phyloP scores from a whole-genome alignment of 2,113 vertebrate species.

The Upupa epops region DNA sequence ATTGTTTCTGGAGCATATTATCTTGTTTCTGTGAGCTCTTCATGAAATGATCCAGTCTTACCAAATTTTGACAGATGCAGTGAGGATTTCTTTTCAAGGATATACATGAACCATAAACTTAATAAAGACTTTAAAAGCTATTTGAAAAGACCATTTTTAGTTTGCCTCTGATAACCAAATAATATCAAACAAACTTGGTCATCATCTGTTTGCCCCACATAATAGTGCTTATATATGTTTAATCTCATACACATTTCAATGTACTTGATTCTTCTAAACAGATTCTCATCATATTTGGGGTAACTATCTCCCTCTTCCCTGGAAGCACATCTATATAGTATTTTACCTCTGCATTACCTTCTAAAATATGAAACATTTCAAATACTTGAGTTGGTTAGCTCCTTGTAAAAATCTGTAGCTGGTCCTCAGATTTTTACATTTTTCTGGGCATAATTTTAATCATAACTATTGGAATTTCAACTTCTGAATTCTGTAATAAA shows the following conservation, averaged over 20 bases:
- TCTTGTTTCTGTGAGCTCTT: conserved; percentile 88
- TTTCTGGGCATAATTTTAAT: background rate
- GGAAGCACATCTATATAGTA: background rate
- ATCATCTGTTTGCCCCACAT: background rate
- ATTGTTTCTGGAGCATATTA: conserved; percentile 92
- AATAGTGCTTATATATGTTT: background rate
- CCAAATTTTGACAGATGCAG: conserved; percentile 75
- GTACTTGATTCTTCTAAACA: background rate
- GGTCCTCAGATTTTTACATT: background rate
- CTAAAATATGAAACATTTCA: background rate
- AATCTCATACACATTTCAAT: background rate
- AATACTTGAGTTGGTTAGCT: background rate
- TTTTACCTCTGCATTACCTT: background rate
- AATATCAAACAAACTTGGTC: background rate
- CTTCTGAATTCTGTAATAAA: background rate
- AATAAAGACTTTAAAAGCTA: conserved; percentile 27
- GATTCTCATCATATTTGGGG: background rate
- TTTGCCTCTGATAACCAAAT: background rate
- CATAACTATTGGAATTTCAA: background rate
- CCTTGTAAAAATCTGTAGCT: background rate
- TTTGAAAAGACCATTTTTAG: background rate
- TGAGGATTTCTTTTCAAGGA: conserved; percentile 72
- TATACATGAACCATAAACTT: conserved; percentile 32
- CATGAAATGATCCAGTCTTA: conserved; percentile 78
- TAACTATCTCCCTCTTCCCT: background rate